Evolutionary conservation across 2,797 vertebrate species (phyloP).

Genomic region (Myotis vivesi): DNA sequence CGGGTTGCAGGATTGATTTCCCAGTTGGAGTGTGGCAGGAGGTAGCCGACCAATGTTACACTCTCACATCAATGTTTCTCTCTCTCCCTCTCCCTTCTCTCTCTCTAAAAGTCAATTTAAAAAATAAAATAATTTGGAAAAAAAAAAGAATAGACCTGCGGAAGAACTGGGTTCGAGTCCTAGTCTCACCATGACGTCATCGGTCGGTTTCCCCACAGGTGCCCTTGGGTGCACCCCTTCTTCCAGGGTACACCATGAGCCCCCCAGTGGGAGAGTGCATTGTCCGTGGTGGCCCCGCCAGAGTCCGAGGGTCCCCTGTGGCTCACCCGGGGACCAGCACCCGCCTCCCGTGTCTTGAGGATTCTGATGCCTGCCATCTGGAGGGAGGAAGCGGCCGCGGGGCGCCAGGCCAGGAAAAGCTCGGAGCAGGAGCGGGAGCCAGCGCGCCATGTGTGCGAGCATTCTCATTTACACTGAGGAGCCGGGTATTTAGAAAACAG

Average conservation of each 20-base stretch:
- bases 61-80: too few relatives aligned
- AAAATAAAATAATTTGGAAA: too few relatives aligned
- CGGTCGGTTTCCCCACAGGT: neutral
- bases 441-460: slow-evolving; percentile 62
- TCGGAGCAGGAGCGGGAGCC: neutral
- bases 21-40: too few relatives aligned
- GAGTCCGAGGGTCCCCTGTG: neutral
- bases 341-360: neutral
- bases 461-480: slow-evolving; percentile 63
- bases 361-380: slow-evolving; percentile 34
- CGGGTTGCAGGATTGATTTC: too few relatives aligned
- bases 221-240: rapidly evolving
- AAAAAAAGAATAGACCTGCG: neutral
- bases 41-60: too few relatives aligned
- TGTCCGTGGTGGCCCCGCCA: rapidly evolving
- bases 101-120: too few relatives aligned
- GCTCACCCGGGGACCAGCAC: neutral
- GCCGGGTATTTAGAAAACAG: slow-evolving; percentile 68
- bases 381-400: slow-evolving; percentile 25
- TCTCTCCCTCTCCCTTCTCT: too few relatives aligned
- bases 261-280: neutral
- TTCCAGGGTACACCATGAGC: rapidly evolving
- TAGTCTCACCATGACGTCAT: neutral
- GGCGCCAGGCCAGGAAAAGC: slow-evolving; percentile 51
- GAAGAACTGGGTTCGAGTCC: neutral